Base-by-base conservation (phyloP, 2,113 vertebrate species). In the Alouatta palliata region DNA sequence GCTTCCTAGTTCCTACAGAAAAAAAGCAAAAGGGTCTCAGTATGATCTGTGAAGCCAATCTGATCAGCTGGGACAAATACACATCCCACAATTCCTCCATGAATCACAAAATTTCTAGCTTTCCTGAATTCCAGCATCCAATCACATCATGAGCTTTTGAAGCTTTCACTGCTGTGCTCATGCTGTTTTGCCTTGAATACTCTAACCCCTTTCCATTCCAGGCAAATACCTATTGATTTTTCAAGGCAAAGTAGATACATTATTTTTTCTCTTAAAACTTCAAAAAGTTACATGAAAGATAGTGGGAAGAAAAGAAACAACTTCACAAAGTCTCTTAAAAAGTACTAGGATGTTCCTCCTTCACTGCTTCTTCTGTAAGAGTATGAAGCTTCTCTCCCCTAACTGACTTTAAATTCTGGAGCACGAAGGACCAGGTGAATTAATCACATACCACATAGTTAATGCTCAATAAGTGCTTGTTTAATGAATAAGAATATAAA, bases 401-500 rank as follows among this genome's bases (percentile, higher is more conserved):
- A 58, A 35, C 0, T 81, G 70, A 17, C 70, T 91, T 27, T 40
- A 54, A 43, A 47, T 58, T 73, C 71, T 84, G 10, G 49, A 58
- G 25, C 21, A 79, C 35, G 25, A 80, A 3, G 30, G 27, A 88
- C 8, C 7, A 68, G 68, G 45, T 77, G 52, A 91, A 45, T 12
- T 45, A 14, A 23, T 13, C n/a, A 73, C 58, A 84, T 30, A 32
- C 17, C 30, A 47, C 13, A 54, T 23, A 75, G 10, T 1, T 61
- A 8, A 27, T 68, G 52, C 9, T 45, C 45, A 86, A 12, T 27
- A 71, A 86, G 66, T 68, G n/a, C 47, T 13, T 80, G 9, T 49
- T 75, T 68, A 93, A 88, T 52, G n/a, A 87, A 84, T 86, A 47
- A 95, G 35, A 84, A 76, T 16, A 91, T n/a, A 54, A 64, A 91